Evolutionary conservation across 2,797 vertebrate genomes (phyloP), one percentile per base, ranked within the genome.

Genomic region (Apogon hyalosoma): DNA sequence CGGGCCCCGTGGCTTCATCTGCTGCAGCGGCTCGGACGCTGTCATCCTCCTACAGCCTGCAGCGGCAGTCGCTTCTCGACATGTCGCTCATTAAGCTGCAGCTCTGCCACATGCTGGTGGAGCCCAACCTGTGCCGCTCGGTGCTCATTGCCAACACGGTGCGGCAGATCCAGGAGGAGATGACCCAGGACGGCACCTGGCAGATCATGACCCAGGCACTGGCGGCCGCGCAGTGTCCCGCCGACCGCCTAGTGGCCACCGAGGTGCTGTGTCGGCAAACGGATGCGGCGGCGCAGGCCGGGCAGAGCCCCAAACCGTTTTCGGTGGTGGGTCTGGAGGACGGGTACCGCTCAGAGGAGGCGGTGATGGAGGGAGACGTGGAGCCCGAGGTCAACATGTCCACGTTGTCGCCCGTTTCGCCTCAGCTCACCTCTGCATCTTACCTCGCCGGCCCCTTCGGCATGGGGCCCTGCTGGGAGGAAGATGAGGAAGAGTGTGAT

Each of bases 21-120:
- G 28, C 83, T 0, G 63, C 38, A 0, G 64, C 63, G 1, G 68
- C 67, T 16, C 81, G 91, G 77, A 85, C 93, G 69, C 94, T 95
- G 67, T 65, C 90, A 24, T 92, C 91, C 5, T 93, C 96, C 1
- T 96, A 97, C 73, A 96, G 94, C 70, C 92, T 98, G 60, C 97
- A 98, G 92, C 93, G 97, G 11, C 98, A 99, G 93, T 98, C 96
- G 0, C 93, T 99, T 51, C 92, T 99, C 70, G 96, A 99, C 90
- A 99, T 98, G 97, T 99, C 98, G 16, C 92, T 99, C 75, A 96
- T 98, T 84, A 99, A 99, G 88, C 95, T 99, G 80, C 98, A 99
- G 90, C 94, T 99, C 28, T 99, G 98, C 87, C 97, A 98, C 94
- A 97, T 97, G 97, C 92, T 98, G 87, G 97, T 96, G 41, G 97